These are phyloP conservation scores for Liolophura sinensis DNA, from an alignment of 1,140 invertebrate genomes.

Conservation along the genomic window DNA sequence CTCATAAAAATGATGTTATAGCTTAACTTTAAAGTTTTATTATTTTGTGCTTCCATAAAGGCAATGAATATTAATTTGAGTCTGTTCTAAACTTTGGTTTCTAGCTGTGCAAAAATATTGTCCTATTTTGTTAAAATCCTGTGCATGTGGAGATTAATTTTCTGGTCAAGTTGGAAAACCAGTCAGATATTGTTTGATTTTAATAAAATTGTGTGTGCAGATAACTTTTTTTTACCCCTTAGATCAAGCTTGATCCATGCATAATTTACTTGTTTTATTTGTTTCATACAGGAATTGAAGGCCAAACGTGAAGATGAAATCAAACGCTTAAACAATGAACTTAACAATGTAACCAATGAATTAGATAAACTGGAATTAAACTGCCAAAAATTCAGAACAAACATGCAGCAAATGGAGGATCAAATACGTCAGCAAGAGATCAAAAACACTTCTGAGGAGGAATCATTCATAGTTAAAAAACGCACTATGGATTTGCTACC, in stretches of 20 bases:
- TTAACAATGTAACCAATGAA: constrained; percentile 38
- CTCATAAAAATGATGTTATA: too few species aligned
- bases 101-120: too few species aligned
- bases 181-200: too few species aligned
- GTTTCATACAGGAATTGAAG: constrained; percentile 45
- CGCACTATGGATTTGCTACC: constrained; percentile 68
- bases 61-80: too few species aligned
- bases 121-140: too few species aligned
- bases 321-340: constrained; percentile 41
- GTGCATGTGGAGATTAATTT: too few species aligned
- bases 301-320: constrained; percentile 53
- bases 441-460: constrained; percentile 47
- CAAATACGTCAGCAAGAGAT: constrained; percentile 26
- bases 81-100: too few species aligned
- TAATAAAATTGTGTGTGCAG: too few species aligned
- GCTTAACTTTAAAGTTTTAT: too few species aligned
- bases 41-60: too few species aligned
- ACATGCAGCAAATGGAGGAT: constrained; percentile 53
- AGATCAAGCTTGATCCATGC: neutral
- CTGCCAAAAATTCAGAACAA: constrained; percentile 43
- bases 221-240: too few species aligned
- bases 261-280: neutral
- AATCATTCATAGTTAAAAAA: constrained; percentile 60
- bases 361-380: constrained; percentile 46
- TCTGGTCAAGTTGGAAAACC: too few species aligned